These are phyloP conservation scores for Ephydatia muelleri DNA, from an alignment of 37 sponge, comb jelly and placozoan species.

Conservation along the genomic window DNA sequence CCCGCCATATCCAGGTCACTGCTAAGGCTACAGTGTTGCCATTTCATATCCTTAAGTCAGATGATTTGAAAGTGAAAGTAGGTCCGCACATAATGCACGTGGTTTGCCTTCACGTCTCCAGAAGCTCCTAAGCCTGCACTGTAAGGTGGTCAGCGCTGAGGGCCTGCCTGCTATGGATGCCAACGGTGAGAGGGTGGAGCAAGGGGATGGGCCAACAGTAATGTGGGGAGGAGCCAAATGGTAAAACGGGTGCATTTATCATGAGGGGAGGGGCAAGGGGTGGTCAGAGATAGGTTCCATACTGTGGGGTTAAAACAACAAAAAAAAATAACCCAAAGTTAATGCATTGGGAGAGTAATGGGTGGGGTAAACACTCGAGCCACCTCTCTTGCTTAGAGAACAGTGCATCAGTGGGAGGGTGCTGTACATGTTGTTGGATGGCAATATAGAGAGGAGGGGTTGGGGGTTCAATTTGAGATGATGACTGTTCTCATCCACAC, in stretches of 20 bases:
- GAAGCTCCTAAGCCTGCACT: background rate
- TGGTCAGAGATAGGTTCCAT: too few species aligned
- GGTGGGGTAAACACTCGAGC: too few species aligned
- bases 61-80: background rate
- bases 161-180: slow-evolving; percentile 42
- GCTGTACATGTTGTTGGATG: background rate
- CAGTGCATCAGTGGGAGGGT: background rate
- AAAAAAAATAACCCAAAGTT: background rate
- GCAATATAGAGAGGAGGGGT: too few species aligned
- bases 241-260: too few species aligned
- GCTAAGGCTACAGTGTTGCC: too few species aligned
- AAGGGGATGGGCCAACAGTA: background rate
- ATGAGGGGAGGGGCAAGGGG: too few species aligned
- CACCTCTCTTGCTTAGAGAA: too few species aligned
- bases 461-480: too few species aligned
- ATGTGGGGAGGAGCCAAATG: too few species aligned
- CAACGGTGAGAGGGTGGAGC: slow-evolving; percentile 20
- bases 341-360: background rate
- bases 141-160: slow-evolving; percentile 23
- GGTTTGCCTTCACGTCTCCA: background rate
- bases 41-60: background rate
- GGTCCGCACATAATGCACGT: background rate
- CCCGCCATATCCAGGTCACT: too few species aligned
- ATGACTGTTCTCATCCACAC: too few species aligned
- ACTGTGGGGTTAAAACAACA: background rate